Base-by-base conservation (phyloP, 2,888 invertebrate species). In the Acanthosepion lycidas region DNA sequence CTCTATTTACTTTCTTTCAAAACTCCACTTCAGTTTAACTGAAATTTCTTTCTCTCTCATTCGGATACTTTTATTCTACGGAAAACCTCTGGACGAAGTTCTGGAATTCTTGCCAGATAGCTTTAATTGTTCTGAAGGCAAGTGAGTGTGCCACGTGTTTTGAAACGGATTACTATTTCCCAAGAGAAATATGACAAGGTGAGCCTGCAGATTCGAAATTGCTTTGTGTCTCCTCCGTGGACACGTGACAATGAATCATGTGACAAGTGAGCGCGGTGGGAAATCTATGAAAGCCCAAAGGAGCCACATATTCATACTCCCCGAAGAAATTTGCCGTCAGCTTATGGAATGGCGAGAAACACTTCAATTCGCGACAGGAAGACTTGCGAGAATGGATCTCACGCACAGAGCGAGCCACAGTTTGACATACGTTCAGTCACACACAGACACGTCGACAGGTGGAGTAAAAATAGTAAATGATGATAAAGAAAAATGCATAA, bases 281-380 rank as follows among this genome's bases (percentile, higher is more conserved):
- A 78, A 78, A 78, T 78, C 78, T 78, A 78, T 78, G 78, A n/a
- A 78, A n/a, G 78, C 78, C 78, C 78, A 78, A 78, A 78, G 78
- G 78, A 78, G 78, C 3, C 18, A 78, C 78, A 78, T 78, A 78
- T 78, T 78, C 78, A n/a, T 33, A 12, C 78, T 33, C 78, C 78
- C n/a, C 78, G n/a, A 78, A 78, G 78, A 78, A 78, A 78, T n/a
- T 78, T 78, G n/a, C n/a, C 78, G n/a, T 33, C 78, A 78, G 78
- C 78, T 78, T 78, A 33, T 78, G 78, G n/a, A 78, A 15, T 78
- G n/a, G n/a, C n/a, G 78, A n/a, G 18, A 78, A n/a, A 33, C n/a
- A 78, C 18, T n/a, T 12, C n/a, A 15, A n/a, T n/a, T n/a, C 78
- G 5, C 78, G n/a, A 78, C n/a, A n/a, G 78, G 78, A 33, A 78